Evolutionary conservation across 2,797 vertebrate genomes (phyloP), one percentile per base, ranked within the genome.

Genomic region (Myotis vivesi): DNA sequence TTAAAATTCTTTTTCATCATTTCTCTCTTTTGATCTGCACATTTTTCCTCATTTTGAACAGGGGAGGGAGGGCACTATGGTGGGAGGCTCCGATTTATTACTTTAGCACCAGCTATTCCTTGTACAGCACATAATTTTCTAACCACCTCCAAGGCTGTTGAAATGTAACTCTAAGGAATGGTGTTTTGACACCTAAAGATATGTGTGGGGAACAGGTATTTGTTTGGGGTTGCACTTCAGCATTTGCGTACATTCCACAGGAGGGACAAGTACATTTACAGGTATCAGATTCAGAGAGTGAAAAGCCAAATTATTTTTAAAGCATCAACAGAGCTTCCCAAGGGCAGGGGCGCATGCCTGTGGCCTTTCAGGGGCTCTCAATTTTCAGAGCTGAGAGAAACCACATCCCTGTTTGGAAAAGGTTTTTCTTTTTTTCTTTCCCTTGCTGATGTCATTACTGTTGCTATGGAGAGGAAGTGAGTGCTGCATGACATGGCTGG

Each of bases 381-480:
- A 91, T 98, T 98, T 98, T 98, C 97, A 96, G 49, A 92, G 92
- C 96, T 92, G 79, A 95, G 94, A 97, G 96, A 97, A 97, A 98
- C 91, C 87, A 92, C 1, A 97, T 98, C 77, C 66, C 12, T 84
- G 95, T 97, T 94, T 95, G 92, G 97, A 98, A 97, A 89, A 83
- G 16, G 19, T 28, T 96, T 87, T 94, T 96, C 41, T 55, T 62
- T 80, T 44, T 68, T 66, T 89, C 83, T 33, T 94, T 82, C 62
- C 77, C 77, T 77, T 87, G 51, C 96, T 98, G 94, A 95, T 97
- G 94, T 98, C 97, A 94, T 98, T 98, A 89, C 86, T 98, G 98
- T 99, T 99, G 98, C 98, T 97, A 98, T 98, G 98, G 98, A 97
- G 98, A 99, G 97, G 97, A 98, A 98, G 97, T 96, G 97, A 98